These are phyloP conservation scores for Leuctra nigra DNA, from an alignment of 2,888 invertebrate species.

Conservation along the genomic window DNA sequence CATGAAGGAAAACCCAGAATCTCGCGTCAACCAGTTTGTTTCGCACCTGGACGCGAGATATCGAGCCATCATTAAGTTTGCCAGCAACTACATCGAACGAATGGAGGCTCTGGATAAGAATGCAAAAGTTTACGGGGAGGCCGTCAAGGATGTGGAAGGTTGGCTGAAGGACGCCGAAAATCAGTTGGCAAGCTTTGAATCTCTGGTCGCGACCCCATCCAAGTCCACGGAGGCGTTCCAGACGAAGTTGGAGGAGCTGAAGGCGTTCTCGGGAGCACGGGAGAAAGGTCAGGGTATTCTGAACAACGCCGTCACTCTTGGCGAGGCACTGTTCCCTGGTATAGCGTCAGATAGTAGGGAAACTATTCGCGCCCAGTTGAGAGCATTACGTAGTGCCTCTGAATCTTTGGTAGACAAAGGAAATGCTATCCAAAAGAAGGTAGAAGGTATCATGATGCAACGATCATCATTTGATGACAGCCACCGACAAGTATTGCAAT, in stretches of 20 bases:
- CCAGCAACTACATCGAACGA: slow-evolving; percentile 62
- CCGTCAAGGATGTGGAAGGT: slow-evolving; percentile 60
- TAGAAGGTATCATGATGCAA: slow-evolving; percentile 83
- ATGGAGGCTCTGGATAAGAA: slow-evolving; percentile 64
- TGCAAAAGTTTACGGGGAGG: slow-evolving; percentile 59
- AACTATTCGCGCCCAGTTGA: slow-evolving; percentile 70
- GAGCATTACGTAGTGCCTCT: slow-evolving; percentile 71
- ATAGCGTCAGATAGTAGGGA: slow-evolving; percentile 86
- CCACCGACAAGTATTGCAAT: slow-evolving; percentile 75
- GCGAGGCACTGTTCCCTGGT: slow-evolving; percentile 80
- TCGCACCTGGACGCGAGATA: slow-evolving; percentile 70
- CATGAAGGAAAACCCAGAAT: slow-evolving; percentile 71
- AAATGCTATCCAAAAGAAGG: slow-evolving; percentile 75
- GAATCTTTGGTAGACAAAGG: slow-evolving; percentile 80
- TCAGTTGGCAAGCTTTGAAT: slow-evolving; percentile 59
- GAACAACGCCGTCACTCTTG: slow-evolving; percentile 75
- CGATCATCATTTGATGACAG: slow-evolving; percentile 91
- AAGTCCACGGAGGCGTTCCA: slow-evolving; percentile 61
- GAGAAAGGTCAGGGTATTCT: slow-evolving; percentile 73
- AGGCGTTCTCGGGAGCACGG: slow-evolving; percentile 62
- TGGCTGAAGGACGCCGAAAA: slow-evolving; percentile 74
- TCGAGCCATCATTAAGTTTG: slow-evolving; percentile 64
- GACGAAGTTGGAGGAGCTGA: slow-evolving; percentile 68
- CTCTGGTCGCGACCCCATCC: slow-evolving; percentile 59
- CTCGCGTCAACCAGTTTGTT: slow-evolving; percentile 72